Base-by-base conservation (phyloP, 2,113 vertebrate genomes). In the Pelodiscus sinensis region DNA sequence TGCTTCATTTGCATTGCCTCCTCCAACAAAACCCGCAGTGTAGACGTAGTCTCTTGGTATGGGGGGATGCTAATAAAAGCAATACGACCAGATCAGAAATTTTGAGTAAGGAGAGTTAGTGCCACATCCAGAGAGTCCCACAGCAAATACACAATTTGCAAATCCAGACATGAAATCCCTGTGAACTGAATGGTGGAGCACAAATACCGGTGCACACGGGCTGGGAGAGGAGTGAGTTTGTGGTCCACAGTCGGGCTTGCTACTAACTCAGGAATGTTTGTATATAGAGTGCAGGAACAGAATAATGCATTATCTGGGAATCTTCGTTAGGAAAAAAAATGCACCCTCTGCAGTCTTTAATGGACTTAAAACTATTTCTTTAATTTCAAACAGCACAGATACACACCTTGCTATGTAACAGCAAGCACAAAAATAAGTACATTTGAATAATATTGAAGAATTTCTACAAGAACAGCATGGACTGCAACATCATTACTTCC, bases 251-350 rank as follows among this genome's bases (percentile, higher is more conserved):
- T 19, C 38, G 51, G 57, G n/a, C 86, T n/a, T 75, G 38, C 82
- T 56, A 10, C 38, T 12, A 19, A 1, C 19, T 1, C 8, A 31
- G 84, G 38, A 50, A 77, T 55, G 14, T 71, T 71, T 87, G 24
- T 16, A 62, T 31, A 77, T 3, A 14, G 24, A 0, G 0, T 57
- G 75, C 16, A 10, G 1, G 0, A 5, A 1, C 57, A 60, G 11
- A 68, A 86, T 35, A 38, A 27, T 18, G 8, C 2, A 0, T 27
- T 73, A 25, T 55, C 56, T 56, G 25, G 52, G 38, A 85, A 38
- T 3, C 9, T 80, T 84, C 57, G 1, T 55, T 58, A 60, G 56
- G 84, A 58, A 82, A 84, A 58, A 52, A 18, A 13, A 5, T 80
- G 52, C 24, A 35, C 22, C 16, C 79, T 81, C 21, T 24, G 35